A percentile compares a stretch with the other conserved stretches of the same genome.
Evolutionary conservation across 2,888 invertebrate genomes (phyloP).

Genomic region (Taphrorychus bicolor): DNA sequence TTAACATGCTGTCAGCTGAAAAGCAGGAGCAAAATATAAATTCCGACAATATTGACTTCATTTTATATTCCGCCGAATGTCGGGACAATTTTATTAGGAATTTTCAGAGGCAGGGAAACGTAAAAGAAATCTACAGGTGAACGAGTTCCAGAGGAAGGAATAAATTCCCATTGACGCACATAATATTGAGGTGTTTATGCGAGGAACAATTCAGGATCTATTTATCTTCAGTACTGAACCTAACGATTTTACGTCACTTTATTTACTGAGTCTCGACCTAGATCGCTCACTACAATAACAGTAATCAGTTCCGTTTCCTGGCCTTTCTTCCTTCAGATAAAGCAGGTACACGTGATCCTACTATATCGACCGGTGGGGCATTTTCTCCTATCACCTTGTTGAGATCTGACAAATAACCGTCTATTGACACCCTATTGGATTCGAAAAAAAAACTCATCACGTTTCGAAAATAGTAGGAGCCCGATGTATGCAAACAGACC

Average conservation of each 20-base stretch:
- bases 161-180: not conserved
- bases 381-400: not conserved
- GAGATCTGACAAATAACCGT: not conserved
- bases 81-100: slow-evolving; percentile 18
- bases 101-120: slow-evolving; percentile 11
- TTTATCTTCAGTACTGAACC: not conserved
- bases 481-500: not conserved
- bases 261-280: not conserved
- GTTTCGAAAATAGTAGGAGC: not conserved
- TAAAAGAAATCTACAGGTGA: slow-evolving; percentile 23
- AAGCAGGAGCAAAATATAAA: slow-evolving; percentile 13
- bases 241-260: not conserved
- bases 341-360: not conserved
- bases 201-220: too few species aligned
- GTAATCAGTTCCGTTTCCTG: not conserved
- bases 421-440: not conserved
- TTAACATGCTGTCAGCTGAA: not conserved
- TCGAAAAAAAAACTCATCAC: not conserved
- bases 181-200: too few species aligned
- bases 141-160: slow-evolving; percentile 3
- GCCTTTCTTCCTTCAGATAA: not conserved
- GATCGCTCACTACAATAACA: not conserved
- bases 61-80: slow-evolving; percentile 17
- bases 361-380: not conserved
- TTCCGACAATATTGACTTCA: slow-evolving; percentile 18